phyloP scores from a whole-genome alignment of 2,888 invertebrate genomes.

The Molorchus minor region DNA sequence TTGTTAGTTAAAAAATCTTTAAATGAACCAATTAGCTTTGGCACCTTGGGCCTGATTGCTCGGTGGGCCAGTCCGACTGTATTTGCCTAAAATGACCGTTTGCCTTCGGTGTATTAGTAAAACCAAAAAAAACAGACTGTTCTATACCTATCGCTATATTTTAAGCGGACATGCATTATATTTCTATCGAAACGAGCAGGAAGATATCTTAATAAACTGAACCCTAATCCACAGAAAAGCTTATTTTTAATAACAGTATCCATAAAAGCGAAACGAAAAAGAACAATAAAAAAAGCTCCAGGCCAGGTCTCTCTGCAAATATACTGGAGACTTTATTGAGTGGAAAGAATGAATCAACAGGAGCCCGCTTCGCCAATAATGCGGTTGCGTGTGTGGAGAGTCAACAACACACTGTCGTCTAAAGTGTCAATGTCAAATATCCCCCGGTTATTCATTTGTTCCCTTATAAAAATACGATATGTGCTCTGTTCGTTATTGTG shows the following conservation, averaged over 20 bases:
- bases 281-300: conserved; percentile 27
- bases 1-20: too few relatives aligned
- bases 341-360: conserved; percentile 37
- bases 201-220: not conserved
- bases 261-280: conserved; percentile 32
- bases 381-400: conserved; percentile 39
- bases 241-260: conserved; percentile 18
- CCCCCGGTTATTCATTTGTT: conserved; percentile 47
- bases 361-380: conserved; percentile 50
- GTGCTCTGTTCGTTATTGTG: conserved; percentile 19
- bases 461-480: conserved; percentile 42
- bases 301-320: conserved; percentile 35
- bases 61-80: too few relatives aligned
- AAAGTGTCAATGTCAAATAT: conserved; percentile 43
- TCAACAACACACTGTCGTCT: conserved; percentile 38
- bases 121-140: too few relatives aligned
- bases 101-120: too few relatives aligned
- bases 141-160: too few relatives aligned
- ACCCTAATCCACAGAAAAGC: not conserved
- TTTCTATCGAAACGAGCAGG: not conserved
- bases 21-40: too few relatives aligned
- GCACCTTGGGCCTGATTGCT: too few relatives aligned
- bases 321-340: conserved; percentile 38
- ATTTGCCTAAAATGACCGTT: too few relatives aligned
- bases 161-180: too few relatives aligned